phyloP scores from a whole-genome alignment of 2,113 vertebrate species.

The Etheostoma cragini region DNA sequence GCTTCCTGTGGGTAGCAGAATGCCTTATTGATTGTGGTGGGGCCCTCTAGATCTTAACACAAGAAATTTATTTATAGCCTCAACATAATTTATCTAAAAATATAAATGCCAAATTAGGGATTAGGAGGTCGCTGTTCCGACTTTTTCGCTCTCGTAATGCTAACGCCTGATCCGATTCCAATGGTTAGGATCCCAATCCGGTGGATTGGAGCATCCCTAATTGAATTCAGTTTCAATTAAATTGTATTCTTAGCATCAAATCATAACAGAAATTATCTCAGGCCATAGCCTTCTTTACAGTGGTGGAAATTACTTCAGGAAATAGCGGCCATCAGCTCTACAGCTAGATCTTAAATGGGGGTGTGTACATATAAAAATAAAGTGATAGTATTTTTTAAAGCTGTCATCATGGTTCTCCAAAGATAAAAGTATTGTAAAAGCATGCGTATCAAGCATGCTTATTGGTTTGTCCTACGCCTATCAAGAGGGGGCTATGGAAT shows the following conservation, averaged over 20 bases:
- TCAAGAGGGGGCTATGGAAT: neutral
- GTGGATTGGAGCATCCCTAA: neutral
- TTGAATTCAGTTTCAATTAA: too few species aligned
- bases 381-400: neutral
- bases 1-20: neutral
- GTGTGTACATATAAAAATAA: neutral
- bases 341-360: neutral
- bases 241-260: too few species aligned
- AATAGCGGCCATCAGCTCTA: too few species aligned
- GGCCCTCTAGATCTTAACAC: neutral
- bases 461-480: too few species aligned
- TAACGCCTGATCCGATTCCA: neutral
- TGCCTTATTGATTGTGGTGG: neutral
- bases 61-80: neutral
- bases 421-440: too few species aligned
- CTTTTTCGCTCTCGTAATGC: neutral
- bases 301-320: too few species aligned
- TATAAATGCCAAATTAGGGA: neutral
- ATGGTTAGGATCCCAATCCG: neutral
- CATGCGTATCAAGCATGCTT: too few species aligned
- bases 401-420: too few species aligned
- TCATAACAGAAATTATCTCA: too few species aligned
- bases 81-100: neutral
- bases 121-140: neutral
- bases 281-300: too few species aligned